A percentile compares a stretch with the other conserved stretches of the same genome.
These are phyloP conservation scores for Myotis findleyi DNA, from an alignment of 2,797 vertebrate species.

Conservation along the genomic window DNA sequence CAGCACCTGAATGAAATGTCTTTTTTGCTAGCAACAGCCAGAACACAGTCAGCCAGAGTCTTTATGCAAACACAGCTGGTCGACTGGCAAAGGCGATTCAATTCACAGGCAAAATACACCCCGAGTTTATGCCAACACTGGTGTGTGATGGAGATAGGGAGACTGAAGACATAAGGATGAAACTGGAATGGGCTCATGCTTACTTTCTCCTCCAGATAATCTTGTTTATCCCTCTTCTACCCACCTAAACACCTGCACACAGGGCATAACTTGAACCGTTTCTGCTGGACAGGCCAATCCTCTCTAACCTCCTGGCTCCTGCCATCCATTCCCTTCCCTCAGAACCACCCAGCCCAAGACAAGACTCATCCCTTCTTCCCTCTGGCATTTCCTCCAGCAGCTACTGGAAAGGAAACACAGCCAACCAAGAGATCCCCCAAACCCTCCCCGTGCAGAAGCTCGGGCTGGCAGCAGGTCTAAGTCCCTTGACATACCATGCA, in stretches of 20 bases:
- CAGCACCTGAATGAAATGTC: slow-evolving; percentile 80
- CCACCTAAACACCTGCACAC: slow-evolving; percentile 35
- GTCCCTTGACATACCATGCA: neutral
- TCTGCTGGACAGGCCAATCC: neutral
- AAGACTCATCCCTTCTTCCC: neutral
- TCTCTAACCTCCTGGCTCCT: slow-evolving; percentile 4
- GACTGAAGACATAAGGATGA: neutral
- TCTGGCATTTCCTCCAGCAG: neutral
- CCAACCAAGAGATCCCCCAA: neutral
- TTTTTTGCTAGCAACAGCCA: slow-evolving; percentile 74
- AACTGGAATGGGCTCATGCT: neutral
- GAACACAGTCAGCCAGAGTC: slow-evolving; percentile 66
- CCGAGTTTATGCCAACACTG: slow-evolving; percentile 25
- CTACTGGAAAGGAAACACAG: neutral
- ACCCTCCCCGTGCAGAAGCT: neutral
- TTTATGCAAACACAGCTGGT: slow-evolving; percentile 79
- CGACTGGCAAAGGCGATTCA: slow-evolving; percentile 64
- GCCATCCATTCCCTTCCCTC: neutral
- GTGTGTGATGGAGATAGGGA: neutral
- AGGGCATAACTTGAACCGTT: neutral
- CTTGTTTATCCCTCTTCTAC: neutral
- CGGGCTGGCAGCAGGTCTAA: neutral
- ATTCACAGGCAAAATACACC: slow-evolving; percentile 67
- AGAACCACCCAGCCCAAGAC: neutral
- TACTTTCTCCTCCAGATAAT: neutral